Conservation (phyloP, 2,888 invertebrate species). For the Nomada ruficornis region DNA sequence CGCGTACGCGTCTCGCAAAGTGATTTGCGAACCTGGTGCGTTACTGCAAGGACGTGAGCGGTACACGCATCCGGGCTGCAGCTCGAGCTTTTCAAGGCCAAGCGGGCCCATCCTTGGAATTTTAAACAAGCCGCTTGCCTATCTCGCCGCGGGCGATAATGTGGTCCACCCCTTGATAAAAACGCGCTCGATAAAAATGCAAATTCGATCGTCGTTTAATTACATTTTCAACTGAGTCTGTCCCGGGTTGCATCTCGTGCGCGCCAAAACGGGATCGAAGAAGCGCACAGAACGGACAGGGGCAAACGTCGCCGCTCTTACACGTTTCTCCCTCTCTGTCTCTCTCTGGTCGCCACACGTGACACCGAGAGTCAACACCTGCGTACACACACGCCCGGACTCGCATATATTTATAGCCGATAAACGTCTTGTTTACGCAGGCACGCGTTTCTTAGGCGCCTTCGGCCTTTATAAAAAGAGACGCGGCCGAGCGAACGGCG, state of each 20-base stretch:
- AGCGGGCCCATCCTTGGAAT: conserved; percentile 57
- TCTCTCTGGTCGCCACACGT: neutral
- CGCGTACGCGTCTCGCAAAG: conserved; percentile 44
- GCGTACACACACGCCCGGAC: conserved; percentile 31
- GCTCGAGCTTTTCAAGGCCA: conserved; percentile 56
- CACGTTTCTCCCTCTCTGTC: too few species aligned
- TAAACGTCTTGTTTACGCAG: conserved; percentile 72
- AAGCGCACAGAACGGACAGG: too few species aligned
- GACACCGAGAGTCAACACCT: conserved; percentile 35
- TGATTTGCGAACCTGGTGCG: conserved; percentile 50
- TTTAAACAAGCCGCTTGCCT: conserved; percentile 51
- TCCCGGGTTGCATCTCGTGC: too few species aligned
- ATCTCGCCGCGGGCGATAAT: conserved; percentile 6
- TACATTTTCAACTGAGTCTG: neutral
- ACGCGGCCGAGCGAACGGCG: neutral
- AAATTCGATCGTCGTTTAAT: neutral
- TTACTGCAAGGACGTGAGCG: conserved; percentile 34
- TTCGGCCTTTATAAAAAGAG: conserved; percentile 5
- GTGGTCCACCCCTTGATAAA: neutral
- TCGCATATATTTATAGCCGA: conserved; percentile 69
- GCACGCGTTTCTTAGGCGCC: conserved; percentile 50
- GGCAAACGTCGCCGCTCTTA: too few species aligned
- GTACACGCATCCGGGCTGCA: conserved; percentile 63
- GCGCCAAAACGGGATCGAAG: too few species aligned
- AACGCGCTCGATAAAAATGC: neutral